Evolutionary conservation across 2,888 invertebrate species (phyloP), one percentile per base, ranked within the genome.

Genomic region (Spialia ferax): DNA sequence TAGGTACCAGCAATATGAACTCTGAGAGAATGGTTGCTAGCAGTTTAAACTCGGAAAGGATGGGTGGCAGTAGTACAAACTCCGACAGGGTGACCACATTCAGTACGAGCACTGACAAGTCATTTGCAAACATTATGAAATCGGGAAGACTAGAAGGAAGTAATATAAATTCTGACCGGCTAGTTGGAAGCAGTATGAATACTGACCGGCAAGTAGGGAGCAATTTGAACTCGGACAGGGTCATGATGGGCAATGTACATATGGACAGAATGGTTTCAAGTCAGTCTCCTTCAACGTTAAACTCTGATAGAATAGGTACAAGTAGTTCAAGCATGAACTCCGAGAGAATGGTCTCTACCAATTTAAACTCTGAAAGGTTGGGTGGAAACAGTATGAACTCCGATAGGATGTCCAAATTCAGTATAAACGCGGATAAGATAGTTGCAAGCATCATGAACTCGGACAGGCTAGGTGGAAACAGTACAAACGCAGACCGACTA

Each of bases 321-420:
- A 54, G 38, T 26, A 63, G 26, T 55, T n/a, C n/a, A n/a, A n/a
- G n/a, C n/a, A 42, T 45, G 29, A 45, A 20, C 42, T 20, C 55
- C 0, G 63, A 63, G 5, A 38, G 63, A 38, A 26, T 29, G 10
- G 38, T 13, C 23, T 15, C 26, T 4, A 42, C 23, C 29, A 55
- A n/a, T 20, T 18, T 63, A 23, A 55, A 42, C 20, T n/a, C 69
- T 0, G 76, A 76, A 8, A 68, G 73, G 69, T 56, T 60, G 48
- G 45, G 42, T 11, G 72, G 70, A 22, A 73, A 71, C 52, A 70
- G 38, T 59, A 62, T 45, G 42, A 59, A 45, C 10, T 38, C 38
- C 38, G 10, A 38, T 1, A 38, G 38, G 13, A 38, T 38, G 35
- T 7, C 11, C 8, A 13, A 10, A 2, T 13, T 13, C 4, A 38